phyloP scores from a whole-genome alignment of 2,797 vertebrate species.

The Nothura maculosa region DNA sequence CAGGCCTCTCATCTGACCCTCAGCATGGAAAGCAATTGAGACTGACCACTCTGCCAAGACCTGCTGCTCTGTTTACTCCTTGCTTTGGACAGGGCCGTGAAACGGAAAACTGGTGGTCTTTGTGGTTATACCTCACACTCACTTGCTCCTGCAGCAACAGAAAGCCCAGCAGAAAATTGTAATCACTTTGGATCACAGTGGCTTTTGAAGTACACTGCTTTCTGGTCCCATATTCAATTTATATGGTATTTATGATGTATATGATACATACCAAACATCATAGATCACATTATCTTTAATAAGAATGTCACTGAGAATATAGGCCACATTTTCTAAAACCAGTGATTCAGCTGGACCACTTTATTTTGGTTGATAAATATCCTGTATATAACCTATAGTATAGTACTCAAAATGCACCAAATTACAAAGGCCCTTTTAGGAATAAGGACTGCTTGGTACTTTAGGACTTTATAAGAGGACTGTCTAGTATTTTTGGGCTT shows the following conservation, averaged over 20 bases:
- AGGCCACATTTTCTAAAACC: not conserved
- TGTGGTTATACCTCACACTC: not conserved
- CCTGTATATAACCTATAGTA: not conserved
- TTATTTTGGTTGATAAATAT: not conserved
- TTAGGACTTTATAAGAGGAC: not conserved
- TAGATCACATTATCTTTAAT: not conserved
- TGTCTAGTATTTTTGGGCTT: not conserved
- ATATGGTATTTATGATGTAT: not conserved
- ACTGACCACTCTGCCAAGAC: not conserved
- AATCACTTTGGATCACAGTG: not conserved
- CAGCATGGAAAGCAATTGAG: not conserved
- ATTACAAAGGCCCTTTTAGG: not conserved
- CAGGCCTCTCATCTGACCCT: not conserved
- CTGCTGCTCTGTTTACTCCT: no score
- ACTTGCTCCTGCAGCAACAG: not conserved
- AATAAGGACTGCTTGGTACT: not conserved
- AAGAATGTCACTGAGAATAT: not conserved
- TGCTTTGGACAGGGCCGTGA: not conserved
- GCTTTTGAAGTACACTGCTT: not conserved
- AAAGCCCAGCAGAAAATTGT: not conserved
- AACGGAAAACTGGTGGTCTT: not conserved
- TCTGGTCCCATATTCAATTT: not conserved
- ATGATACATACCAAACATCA: not conserved
- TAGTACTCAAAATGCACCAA: not conserved
- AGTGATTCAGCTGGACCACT: not conserved